Evolutionary conservation across 2,797 vertebrate species (phyloP).

Genomic region (Poeciliopsis turneri): DNA sequence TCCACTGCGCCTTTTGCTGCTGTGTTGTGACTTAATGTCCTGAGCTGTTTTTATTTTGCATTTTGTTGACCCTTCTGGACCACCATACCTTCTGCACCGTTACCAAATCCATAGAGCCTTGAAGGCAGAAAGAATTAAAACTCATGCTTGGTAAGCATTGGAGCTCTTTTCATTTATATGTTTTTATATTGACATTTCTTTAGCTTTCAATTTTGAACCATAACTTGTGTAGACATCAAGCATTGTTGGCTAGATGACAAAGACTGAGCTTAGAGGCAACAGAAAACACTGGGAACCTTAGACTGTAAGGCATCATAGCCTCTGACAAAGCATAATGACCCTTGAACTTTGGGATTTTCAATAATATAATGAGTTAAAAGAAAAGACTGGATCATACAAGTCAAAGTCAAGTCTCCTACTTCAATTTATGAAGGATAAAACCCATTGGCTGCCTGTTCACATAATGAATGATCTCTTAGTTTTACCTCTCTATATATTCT

Average conservation of each 20-base stretch:
- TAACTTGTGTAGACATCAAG: neutral
- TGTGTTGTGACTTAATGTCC: neutral
- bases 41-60: too few species aligned
- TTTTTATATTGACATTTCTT: neutral
- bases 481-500: neutral
- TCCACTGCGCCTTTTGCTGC: neutral
- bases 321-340: neutral
- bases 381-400: neutral
- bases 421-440: neutral
- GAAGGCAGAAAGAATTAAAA: neutral
- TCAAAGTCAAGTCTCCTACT: neutral
- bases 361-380: neutral
- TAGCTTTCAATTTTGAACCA: neutral
- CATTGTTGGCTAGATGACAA: neutral
- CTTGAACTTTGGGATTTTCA: neutral
- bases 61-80: neutral
- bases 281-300: neutral
- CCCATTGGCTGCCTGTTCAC: neutral
- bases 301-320: neutral
- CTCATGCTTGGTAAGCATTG: neutral
- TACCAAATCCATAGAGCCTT: neutral
- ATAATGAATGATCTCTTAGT: neutral
- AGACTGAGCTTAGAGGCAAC: too few species aligned
- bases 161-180: neutral
- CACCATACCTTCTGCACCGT: neutral